Evolutionary conservation across 2,113 vertebrate species (phyloP).

Genomic region (Cyrtonyx montezumae): DNA sequence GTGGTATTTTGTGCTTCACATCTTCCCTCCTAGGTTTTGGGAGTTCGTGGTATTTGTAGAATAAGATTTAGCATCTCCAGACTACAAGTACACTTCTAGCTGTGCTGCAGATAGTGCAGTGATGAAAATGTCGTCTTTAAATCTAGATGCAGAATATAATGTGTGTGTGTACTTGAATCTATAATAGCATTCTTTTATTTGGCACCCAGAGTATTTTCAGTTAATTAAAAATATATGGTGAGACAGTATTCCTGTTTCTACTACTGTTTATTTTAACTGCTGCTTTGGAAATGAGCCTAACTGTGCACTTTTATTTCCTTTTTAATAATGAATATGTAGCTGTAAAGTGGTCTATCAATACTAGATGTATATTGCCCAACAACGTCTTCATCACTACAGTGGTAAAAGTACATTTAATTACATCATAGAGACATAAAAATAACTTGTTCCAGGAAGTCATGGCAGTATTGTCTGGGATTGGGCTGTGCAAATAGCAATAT

Average conservation of each 20-base stretch:
- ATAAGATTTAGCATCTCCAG: neutral
- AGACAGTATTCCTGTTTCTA: slow-evolving; percentile 15
- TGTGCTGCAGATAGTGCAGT: neutral
- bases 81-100: neutral
- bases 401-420: slow-evolving; percentile 34
- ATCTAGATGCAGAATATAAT: neutral
- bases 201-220: slow-evolving; percentile 6
- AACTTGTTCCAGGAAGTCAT: neutral
- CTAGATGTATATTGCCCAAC: neutral
- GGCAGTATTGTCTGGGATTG: neutral
- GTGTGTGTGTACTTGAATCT: neutral
- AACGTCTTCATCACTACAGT: neutral
- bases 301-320: slow-evolving; percentile 46
- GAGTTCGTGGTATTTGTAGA: neutral
- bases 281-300: neutral
- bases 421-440: slow-evolving; percentile 1
- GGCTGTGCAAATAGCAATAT: neutral
- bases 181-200: slow-evolving; percentile 5
- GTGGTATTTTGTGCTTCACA: neutral
- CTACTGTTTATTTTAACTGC: neutral
- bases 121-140: neutral
- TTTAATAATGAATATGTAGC: slow-evolving; percentile 32
- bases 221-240: slow-evolving; percentile 32
- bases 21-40: neutral
- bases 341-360: neutral